A percentile compares a stretch with the other conserved stretches of the same genome.
Evolutionary conservation across 2,797 vertebrate genomes (phyloP).

Genomic region (Malurus splendens): DNA sequence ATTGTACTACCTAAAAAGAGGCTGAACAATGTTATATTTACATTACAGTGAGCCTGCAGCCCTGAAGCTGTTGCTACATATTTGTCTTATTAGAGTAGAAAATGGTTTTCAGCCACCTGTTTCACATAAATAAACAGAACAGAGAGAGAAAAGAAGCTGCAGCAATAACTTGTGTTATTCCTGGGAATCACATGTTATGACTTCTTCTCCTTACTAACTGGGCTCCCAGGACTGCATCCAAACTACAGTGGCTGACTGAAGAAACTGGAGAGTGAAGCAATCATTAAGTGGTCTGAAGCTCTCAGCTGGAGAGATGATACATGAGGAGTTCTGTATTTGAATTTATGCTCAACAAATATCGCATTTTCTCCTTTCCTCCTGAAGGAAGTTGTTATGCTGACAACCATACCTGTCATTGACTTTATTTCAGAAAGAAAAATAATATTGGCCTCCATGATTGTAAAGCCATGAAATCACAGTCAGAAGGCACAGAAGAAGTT

Average conservation of each 20-base stretch:
- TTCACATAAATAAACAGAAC: background rate
- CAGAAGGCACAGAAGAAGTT: background rate
- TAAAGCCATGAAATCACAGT: background rate
- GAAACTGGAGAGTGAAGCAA: background rate
- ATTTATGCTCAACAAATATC: background rate
- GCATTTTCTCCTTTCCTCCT: background rate
- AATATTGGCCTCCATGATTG: background rate
- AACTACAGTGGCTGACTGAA: background rate
- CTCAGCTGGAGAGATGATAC: background rate
- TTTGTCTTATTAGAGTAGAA: background rate
- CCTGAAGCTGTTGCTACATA: fast-evolving
- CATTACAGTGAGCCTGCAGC: background rate
- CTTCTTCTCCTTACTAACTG: background rate
- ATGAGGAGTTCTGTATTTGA: background rate
- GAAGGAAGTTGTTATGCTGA: background rate
- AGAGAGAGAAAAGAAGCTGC: background rate
- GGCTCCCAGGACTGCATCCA: background rate
- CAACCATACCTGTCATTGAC: background rate
- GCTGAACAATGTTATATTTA: background rate
- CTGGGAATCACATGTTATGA: background rate
- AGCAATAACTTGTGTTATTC: background rate
- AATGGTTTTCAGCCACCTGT: background rate
- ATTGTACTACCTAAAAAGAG: background rate
- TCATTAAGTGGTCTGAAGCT: background rate
- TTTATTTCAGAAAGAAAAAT: background rate